These are phyloP conservation scores for Labeo calbasu DNA, from an alignment of 2,797 vertebrate genomes.

Conservation along the genomic window DNA sequence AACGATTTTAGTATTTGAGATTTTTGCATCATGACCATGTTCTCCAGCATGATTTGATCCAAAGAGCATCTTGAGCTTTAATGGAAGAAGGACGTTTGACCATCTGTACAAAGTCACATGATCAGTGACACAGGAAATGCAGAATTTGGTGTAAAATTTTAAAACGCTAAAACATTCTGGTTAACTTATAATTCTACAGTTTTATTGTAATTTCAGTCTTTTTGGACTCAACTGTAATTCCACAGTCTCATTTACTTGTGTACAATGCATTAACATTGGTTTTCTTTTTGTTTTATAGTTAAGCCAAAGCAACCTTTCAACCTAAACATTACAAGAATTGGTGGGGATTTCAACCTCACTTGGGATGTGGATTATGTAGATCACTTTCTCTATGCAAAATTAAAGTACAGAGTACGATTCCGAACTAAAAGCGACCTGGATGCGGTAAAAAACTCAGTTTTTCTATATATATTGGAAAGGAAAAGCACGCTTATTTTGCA, in stretches of 20 bases:
- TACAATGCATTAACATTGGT: conserved; percentile 25
- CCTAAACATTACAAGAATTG: conserved; percentile 53
- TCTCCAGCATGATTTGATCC: neutral
- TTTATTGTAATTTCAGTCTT: neutral
- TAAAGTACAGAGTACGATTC: conserved; percentile 68
- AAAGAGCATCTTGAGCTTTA: neutral
- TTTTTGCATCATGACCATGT: neutral
- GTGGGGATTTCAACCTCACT: conserved; percentile 66
- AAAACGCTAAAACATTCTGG: neutral
- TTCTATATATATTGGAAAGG: neutral
- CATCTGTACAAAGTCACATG: neutral
- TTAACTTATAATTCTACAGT: neutral
- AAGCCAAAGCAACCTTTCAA: conserved; percentile 65
- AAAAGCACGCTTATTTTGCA: neutral
- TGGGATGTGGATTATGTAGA: conserved; percentile 66
- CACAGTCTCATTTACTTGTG: neutral
- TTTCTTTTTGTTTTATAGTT: conserved; percentile 65
- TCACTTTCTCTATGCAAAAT: accelerated
- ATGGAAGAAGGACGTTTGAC: neutral
- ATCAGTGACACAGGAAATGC: neutral
- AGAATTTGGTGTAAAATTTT: neutral
- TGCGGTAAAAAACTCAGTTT: conserved; percentile 64
- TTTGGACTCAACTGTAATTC: neutral
- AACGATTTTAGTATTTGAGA: neutral
- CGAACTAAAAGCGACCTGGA: conserved; percentile 32